A percentile compares a stretch with the other conserved stretches of the same genome.
Conservation (phyloP, 2,888 invertebrate genomes). For the Gymnosoma rotundatum region DNA sequence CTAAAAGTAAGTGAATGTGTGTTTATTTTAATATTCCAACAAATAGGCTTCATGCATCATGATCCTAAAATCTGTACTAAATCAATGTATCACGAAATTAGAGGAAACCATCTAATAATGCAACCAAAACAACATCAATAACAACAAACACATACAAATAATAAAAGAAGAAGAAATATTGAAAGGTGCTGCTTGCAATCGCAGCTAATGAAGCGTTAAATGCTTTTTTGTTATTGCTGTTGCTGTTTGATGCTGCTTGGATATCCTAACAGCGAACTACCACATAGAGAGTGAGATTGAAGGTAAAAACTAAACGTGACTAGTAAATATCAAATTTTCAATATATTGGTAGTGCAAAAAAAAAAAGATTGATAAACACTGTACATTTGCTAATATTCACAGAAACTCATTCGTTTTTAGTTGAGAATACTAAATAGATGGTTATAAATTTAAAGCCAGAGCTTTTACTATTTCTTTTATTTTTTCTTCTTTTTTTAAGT, state of each 20-base stretch:
- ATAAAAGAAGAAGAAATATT: constrained; percentile 5
- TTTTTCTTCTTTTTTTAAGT: too few species aligned
- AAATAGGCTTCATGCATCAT: too few species aligned
- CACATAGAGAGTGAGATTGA: constrained; percentile 12
- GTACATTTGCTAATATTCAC: too few species aligned
- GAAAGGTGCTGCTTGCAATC: constrained; percentile 57
- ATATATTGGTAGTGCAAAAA: constrained; percentile 11
- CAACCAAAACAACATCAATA: not conserved
- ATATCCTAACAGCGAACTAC: constrained; percentile 14
- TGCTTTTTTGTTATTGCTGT: constrained; percentile 30
- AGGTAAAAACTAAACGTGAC: constrained; percentile 29
- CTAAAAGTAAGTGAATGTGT: too few species aligned
- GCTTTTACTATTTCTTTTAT: too few species aligned
- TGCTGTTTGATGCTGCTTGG: not conserved
- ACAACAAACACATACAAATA: too few species aligned
- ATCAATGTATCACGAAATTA: too few species aligned
- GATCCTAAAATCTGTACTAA: too few species aligned
- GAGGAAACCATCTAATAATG: too few species aligned
- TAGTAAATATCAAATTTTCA: constrained; percentile 13
- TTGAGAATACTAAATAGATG: constrained; percentile 12
- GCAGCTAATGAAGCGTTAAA: too few species aligned
- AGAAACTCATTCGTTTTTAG: not conserved
- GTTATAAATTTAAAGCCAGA: not conserved
- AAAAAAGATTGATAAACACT: constrained; percentile 1
- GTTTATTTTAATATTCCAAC: too few species aligned